phyloP scores from a whole-genome alignment of 64 coral and sea anemone species.

The Acropora yongei region DNA sequence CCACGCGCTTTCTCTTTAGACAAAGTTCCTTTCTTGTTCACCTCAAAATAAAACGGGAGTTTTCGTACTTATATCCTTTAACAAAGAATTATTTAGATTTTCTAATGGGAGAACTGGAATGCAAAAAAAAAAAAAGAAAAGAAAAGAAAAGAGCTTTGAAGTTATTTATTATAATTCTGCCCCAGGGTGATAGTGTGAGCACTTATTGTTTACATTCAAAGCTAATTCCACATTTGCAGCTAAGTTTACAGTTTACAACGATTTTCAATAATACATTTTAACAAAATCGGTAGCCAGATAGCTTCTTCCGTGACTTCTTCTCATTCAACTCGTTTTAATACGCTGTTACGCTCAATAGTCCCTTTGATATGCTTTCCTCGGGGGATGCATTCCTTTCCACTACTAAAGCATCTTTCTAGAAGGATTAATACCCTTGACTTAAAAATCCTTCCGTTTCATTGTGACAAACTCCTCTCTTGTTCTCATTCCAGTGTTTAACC shows the following conservation, averaged over 20 bases:
- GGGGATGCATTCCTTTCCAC: constrained; percentile 43
- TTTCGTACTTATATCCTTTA: too few relatives aligned
- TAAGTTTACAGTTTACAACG: neutral
- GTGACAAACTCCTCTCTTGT: neutral
- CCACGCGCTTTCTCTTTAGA: too few relatives aligned
- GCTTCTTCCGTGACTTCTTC: neutral
- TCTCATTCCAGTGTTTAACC: too few relatives aligned
- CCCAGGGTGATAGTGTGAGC: too few relatives aligned
- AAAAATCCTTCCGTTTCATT: constrained; percentile 11
- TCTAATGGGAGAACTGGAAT: too few relatives aligned
- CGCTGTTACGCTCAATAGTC: neutral
- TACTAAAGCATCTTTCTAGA: neutral
- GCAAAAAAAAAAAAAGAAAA: too few relatives aligned
- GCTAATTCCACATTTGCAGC: neutral
- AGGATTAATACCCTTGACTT: neutral
- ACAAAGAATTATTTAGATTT: too few relatives aligned
- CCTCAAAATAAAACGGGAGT: too few relatives aligned
- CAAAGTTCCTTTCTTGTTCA: too few relatives aligned
- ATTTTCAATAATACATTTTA: neutral
- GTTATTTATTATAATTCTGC: too few relatives aligned
- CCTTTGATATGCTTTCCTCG: neutral
- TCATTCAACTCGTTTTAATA: neutral
- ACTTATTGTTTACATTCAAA: too few relatives aligned
- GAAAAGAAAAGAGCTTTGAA: too few relatives aligned
- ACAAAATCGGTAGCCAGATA: neutral